These are phyloP conservation scores for Brienomyrus brachyistius DNA, from an alignment of 2,113 vertebrate species.

Conservation along the genomic window DNA sequence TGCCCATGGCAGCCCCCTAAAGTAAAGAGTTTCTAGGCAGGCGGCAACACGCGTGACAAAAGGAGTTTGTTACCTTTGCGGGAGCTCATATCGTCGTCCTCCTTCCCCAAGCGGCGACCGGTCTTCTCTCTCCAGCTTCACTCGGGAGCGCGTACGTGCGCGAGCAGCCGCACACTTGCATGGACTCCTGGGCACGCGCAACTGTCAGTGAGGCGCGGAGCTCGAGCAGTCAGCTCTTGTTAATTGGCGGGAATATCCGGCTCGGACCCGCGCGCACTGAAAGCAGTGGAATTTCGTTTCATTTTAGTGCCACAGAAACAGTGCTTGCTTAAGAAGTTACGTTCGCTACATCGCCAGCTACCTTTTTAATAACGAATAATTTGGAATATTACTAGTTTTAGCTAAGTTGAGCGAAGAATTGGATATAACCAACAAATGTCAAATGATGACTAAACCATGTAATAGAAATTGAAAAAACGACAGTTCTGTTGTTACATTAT, in stretches of 20 bases:
- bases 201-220: background rate
- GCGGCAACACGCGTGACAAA: background rate
- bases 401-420: background rate
- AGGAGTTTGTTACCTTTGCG: constrained; percentile 70
- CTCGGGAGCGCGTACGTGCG: constrained; percentile 36
- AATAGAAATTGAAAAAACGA: background rate
- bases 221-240: background rate
- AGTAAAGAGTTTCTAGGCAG: background rate
- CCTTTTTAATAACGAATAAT: background rate
- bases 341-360: background rate
- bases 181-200: constrained; percentile 20
- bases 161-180: background rate
- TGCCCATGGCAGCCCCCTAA: background rate
- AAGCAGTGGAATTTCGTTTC: background rate
- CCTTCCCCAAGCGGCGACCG: constrained; percentile 48
- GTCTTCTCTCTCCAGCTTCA: constrained; percentile 9
- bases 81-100: constrained; percentile 74
- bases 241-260: background rate
- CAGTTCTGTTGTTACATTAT: background rate
- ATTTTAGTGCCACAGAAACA: background rate
- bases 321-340: background rate
- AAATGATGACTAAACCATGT: background rate
- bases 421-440: background rate
- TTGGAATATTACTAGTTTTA: background rate
- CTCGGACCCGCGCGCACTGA: background rate